A percentile compares a stretch with the other conserved stretches of the same genome.
phyloP scores from a whole-genome alignment of 2,888 invertebrate genomes.

The Hypercompe scribonia region DNA sequence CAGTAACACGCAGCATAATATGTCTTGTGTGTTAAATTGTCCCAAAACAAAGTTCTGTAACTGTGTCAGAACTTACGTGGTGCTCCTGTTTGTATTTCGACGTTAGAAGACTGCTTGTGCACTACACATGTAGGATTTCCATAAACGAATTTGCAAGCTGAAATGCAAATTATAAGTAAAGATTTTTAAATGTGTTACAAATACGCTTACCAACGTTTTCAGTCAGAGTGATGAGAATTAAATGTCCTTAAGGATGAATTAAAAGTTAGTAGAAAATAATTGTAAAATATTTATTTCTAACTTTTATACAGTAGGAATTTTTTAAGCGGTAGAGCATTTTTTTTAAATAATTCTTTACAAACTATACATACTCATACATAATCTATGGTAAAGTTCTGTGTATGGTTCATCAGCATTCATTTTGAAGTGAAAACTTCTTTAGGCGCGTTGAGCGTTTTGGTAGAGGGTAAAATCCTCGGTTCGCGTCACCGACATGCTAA shows the following conservation, averaged over 20 bases:
- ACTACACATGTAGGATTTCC: slow-evolving; percentile 64
- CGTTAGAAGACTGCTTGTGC: slow-evolving; percentile 50
- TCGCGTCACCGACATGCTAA: no score
- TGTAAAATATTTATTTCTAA: no score
- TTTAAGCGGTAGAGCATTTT: no score
- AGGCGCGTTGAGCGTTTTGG: no score
- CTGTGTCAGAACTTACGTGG: slow-evolving; percentile 4
- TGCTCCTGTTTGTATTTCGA: slow-evolving; percentile 43
- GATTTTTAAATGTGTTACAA: background rate
- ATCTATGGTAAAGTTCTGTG: no score
- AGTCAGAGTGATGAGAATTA: background rate
- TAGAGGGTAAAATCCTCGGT: no score
- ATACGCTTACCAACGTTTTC: background rate
- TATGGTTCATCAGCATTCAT: no score
- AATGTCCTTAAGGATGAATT: background rate
- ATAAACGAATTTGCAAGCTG: slow-evolving; percentile 71
- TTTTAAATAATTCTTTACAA: background rate
- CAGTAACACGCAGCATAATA: background rate
- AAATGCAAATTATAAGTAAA: slow-evolving; percentile 13
- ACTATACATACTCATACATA: background rate
- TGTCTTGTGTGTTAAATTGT: background rate
- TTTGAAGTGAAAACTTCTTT: no score
- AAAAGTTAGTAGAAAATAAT: no score
- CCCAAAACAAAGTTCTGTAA: background rate
- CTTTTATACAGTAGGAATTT: no score